A percentile compares a stretch with the other conserved stretches of the same genome.
These are phyloP conservation scores for Aromia moschata DNA, from an alignment of 2,888 invertebrate genomes.

Conservation along the genomic window DNA sequence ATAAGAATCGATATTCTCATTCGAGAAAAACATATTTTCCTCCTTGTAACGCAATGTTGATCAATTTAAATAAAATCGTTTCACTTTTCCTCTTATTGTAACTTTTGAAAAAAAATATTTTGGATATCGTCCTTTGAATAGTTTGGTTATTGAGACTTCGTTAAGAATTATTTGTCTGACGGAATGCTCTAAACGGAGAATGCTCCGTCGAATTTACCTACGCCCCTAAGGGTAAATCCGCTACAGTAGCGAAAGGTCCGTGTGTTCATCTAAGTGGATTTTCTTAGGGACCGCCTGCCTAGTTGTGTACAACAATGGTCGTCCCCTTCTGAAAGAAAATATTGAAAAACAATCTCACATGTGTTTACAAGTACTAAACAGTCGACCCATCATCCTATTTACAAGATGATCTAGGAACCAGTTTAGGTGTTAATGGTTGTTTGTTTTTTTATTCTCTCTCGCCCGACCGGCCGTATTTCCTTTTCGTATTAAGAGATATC, in stretches of 20 bases:
- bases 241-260: conserved; percentile 24
- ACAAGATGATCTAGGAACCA: conserved; percentile 37
- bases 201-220: conserved; percentile 13
- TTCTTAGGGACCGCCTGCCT: conserved; percentile 24
- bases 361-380: conserved; percentile 27
- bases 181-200: too few species aligned
- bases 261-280: conserved; percentile 25
- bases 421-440: conserved; percentile 34
- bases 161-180: too few species aligned
- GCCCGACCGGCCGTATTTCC: conserved; percentile 19
- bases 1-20: too few species aligned
- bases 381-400: conserved; percentile 27
- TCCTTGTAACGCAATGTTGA: too few species aligned
- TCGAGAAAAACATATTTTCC: too few species aligned
- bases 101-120: too few species aligned
- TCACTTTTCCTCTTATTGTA: too few species aligned
- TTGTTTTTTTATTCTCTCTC: conserved; percentile 26
- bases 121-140: too few species aligned
- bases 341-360: conserved; percentile 27
- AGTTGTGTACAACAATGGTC: conserved; percentile 20
- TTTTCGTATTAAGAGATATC: conserved; percentile 15
- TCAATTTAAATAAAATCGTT: too few species aligned
- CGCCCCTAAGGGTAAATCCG: conserved; percentile 14
- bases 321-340: conserved; percentile 21
- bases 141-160: too few species aligned